Base-by-base conservation (phyloP, 2,113 vertebrate genomes). In the Indicator maculatus region DNA sequence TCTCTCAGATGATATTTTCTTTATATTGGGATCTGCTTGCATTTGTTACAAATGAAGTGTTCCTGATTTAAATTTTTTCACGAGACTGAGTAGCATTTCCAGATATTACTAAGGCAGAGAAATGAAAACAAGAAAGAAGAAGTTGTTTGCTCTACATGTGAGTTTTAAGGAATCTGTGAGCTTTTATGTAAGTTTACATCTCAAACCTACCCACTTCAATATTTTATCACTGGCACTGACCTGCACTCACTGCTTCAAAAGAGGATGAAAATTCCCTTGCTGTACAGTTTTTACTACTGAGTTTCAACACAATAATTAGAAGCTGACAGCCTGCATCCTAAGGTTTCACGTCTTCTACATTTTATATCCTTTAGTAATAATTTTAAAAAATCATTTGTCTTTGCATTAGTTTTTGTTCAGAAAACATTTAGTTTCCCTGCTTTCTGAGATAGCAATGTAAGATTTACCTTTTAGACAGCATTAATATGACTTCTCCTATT, bases 21-120 rank as follows among this genome's bases (percentile, higher is more conserved):
- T 5, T 50, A 0, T 53, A 7, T 31, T 33, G 8, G 12, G 5
- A 47, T 83, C 14, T 41, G 12, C 71, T 39, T 2, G 0, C 27
- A 44, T 88, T 81, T 9, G 26, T 72, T 83, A 21, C 4, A 94
- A 71, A 66, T 33, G 1, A 78, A 56, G 15, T 47, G 11, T 71
- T 74, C 8, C 14, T 86, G 24, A 41, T 70, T 73, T 63, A 45
- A 12, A 28, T 7, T 45, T 39, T 85, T 91, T 73, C 26, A 65
- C 4, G 79, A 61, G 26, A 28, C 70, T 3, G 8, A 59, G 11
- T 31, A 50, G 5, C 17, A 59, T 63, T 88, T 79, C 26, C n/a
- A 50, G 30, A 6, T 56, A 15, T 56, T 47, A 33, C 36, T 77
- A 80, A 90, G 24, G 6, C 12, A 66, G 12, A 44, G 28, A 63